Evolutionary conservation across 23 tunicate genomes (phyloP).

Genomic region (Halocynthia roretzi): DNA sequence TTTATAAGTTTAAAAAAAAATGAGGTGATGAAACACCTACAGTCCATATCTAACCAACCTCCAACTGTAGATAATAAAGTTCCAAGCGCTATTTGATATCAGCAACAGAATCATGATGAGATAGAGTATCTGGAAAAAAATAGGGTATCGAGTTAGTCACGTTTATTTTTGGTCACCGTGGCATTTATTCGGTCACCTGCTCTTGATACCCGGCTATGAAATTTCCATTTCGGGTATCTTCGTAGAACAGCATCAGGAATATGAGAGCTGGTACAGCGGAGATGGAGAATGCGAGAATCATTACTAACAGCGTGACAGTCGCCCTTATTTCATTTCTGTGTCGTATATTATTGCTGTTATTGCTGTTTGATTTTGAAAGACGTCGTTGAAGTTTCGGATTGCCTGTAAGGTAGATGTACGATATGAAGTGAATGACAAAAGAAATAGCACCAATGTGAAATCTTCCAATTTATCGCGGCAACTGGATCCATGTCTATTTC

Average conservation of each 20-base stretch:
- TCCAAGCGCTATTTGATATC: conserved; percentile 20
- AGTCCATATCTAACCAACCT: neutral
- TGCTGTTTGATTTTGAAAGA: neutral
- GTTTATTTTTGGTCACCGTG: neutral
- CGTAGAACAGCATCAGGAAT: neutral
- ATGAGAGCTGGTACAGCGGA: conserved; percentile 6
- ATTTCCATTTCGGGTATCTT: neutral
- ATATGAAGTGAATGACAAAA: too few species aligned
- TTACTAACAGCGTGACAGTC: conserved; percentile 8
- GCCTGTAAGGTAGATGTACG: too few species aligned
- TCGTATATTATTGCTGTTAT: neutral
- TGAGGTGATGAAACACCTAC: neutral
- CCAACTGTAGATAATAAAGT: conserved; percentile 26
- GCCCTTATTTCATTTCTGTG: conserved; percentile 24
- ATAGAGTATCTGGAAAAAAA: conserved; percentile 2
- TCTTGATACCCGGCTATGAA: neutral
- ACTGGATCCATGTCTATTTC: too few species aligned
- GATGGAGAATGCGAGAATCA: conserved; percentile 19
- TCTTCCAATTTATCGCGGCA: too few species aligned
- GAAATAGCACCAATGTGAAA: too few species aligned
- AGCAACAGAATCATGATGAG: conserved; percentile 12
- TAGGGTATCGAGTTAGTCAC: neutral
- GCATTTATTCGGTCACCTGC: neutral
- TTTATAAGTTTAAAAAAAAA: too few species aligned
- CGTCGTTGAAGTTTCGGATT: neutral